Evolutionary conservation across 2,113 vertebrate genomes (phyloP).

Genomic region (Stigmatopora argus): DNA sequence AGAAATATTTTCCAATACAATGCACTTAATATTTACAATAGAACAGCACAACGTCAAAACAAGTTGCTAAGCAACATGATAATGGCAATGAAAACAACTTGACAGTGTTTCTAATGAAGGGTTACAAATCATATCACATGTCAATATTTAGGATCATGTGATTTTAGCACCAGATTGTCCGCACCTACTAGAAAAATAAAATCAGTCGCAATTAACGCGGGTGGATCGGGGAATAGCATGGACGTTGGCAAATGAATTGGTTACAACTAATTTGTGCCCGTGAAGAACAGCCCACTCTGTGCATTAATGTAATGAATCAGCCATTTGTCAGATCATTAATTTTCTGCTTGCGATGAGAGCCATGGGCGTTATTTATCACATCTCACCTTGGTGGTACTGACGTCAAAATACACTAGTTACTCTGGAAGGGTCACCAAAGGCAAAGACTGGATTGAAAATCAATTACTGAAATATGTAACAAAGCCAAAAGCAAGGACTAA

Average conservation of each 20-base stretch:
- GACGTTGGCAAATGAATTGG: slow-evolving; percentile 4
- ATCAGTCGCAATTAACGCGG: not conserved
- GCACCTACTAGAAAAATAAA: not conserved
- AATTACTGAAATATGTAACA: too few species aligned
- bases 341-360: slow-evolving; percentile 1
- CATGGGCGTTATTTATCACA: not conserved
- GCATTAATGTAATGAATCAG: not conserved
- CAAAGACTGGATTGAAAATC: too few species aligned
- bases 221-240: not conserved
- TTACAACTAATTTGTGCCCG: not conserved
- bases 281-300: not conserved
- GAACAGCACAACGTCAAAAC: too few species aligned
- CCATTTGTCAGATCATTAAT: not conserved
- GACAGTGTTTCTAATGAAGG: not conserved
- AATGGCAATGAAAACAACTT: not conserved
- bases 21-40: too few species aligned
- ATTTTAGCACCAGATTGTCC: not conserved
- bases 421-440: too few species aligned
- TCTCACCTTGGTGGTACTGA: not conserved
- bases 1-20: too few species aligned
- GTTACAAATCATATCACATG: not conserved
- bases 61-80: not conserved
- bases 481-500: too few species aligned
- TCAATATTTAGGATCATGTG: not conserved
- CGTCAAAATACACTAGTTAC: not conserved